phyloP scores from a whole-genome alignment of 1,140 invertebrate species.

The Belonocnema kinseyi region DNA sequence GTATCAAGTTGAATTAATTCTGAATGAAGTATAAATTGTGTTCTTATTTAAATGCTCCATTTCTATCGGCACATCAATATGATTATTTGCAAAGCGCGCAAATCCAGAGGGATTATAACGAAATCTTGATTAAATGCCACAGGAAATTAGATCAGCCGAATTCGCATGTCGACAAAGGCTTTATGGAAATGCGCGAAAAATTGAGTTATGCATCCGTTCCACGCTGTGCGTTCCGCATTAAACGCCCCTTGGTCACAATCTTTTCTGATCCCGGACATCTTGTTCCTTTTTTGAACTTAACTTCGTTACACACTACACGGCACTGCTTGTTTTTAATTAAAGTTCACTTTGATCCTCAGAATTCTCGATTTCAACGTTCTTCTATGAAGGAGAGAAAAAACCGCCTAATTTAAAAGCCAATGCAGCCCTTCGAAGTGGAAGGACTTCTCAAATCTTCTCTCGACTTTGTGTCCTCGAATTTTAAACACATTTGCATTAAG shows the following conservation, averaged over 20 bases:
- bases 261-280: conserved; percentile 14
- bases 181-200: conserved; percentile 32
- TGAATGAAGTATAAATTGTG: neutral
- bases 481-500: neutral
- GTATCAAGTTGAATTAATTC: neutral
- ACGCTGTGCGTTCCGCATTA: conserved; percentile 17
- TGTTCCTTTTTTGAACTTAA: conserved; percentile 39
- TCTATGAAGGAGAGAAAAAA: conserved; percentile 14
- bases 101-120: conserved; percentile 31
- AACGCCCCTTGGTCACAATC: conserved; percentile 7
- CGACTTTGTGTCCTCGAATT: conserved; percentile 12
- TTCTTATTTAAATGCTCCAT: conserved; percentile 10
- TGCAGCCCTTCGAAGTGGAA: neutral
- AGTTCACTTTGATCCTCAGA: conserved; percentile 43
- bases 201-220: conserved; percentile 26
- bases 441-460: neutral
- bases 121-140: conserved; percentile 31
- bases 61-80: conserved; percentile 3
- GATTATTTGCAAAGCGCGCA: conserved; percentile 15
- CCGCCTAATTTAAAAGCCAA: conserved; percentile 36
- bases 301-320: conserved; percentile 29
- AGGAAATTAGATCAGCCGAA: conserved; percentile 19
- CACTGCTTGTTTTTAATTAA: conserved; percentile 46
- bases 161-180: conserved; percentile 35
- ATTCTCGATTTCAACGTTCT: conserved; percentile 34